Base-by-base conservation (phyloP, 2,888 invertebrate species). In the Eulithis prunata region DNA sequence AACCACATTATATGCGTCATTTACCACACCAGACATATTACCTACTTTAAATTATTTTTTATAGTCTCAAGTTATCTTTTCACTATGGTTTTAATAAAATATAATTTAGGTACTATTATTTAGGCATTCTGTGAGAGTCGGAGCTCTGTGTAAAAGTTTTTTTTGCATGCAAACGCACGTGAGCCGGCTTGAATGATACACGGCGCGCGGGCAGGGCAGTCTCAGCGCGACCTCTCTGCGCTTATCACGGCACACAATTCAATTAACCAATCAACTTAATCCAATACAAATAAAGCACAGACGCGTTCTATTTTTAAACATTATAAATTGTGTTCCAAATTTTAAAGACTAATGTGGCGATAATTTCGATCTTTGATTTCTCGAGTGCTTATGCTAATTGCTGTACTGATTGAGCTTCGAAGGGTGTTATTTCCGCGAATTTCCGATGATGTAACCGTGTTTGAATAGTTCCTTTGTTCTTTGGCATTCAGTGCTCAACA, bases 141-240 rank as follows among this genome's bases (percentile, higher is more conserved):
- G 76, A 82, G 79, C 79, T 88, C 89, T 88, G 75, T 79, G 84
- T 85, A 82, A 84, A 85, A 82, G 84, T 86, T 90, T 87, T 62
- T 90, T 91, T 73, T 71, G 91, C 91, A 89, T 89, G 85, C 80
- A 78, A 81, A 81, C 84, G 83, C 90, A 90, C 91, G 90, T 91
- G 90, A 88, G 82, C 77, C 86, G 83, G 86, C 86, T 80, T 85
- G 81, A 85, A 85, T 86, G 88, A 86, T 86, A 89, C 80, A 89
- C 80, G 84, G 78, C 83, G 82, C 76, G 79, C 83, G 80, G 89
- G 78, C 84, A 52, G 80, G 78, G 74, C 91, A 91, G 91, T 91
- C 88, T 88, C 79, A 74, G 72, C 83, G 87, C 90, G 87, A 86
- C 91, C 89, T 90, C 86, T 82, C 85, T 68, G 68, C 88, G 88